Evolutionary conservation across 1,140 invertebrate species (phyloP), one percentile per base, ranked within the genome.

Genomic region (Agrypnia vestita): DNA sequence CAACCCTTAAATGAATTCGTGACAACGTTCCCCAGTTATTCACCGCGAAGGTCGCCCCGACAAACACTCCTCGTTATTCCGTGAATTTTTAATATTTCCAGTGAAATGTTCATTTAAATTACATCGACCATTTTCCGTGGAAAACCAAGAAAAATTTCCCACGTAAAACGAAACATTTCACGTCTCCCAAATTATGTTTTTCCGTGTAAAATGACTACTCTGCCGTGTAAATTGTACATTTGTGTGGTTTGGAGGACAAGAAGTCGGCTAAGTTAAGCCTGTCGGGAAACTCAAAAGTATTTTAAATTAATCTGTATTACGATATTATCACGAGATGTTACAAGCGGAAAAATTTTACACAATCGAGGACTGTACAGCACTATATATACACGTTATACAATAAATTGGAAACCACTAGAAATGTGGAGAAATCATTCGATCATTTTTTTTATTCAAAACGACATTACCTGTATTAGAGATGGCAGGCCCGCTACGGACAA

Each of bases 1-100:
- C 49, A 13, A 51, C 49, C 49, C 49, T 51, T 51, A 51, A 51
- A 51, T 51, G n/a, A 51, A 51, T 51, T 3, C 49, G 49, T 51
- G 49, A 51, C 11, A 51, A 51, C 49, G 49, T 51, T 13, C n/a
- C 11, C n/a, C n/a, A 15, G 11, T 15, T 51, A 51, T 13, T 13
- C 11, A 51, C 49, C 49, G n/a, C 49, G n/a, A 51, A 51, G 49
- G 49, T 51, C 49, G 8, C n/a, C 8, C 11, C 8, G n/a, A 12
- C 11, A 51, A 15, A 15, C 49, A 51, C 49, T 13, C 49, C 49
- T 51, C n/a, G 11, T 13, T 13, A 51, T 51, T 51, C 49, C 11
- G 49, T 13, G n/a, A 12, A 51, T 51, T 51, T 51, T 51, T 51
- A 13, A 15, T 51, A 51, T 51, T 51, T 51, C n/a, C 49, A 1